Conservation (phyloP, 2,113 vertebrate genomes). For the Crotalus helleri region DNA sequence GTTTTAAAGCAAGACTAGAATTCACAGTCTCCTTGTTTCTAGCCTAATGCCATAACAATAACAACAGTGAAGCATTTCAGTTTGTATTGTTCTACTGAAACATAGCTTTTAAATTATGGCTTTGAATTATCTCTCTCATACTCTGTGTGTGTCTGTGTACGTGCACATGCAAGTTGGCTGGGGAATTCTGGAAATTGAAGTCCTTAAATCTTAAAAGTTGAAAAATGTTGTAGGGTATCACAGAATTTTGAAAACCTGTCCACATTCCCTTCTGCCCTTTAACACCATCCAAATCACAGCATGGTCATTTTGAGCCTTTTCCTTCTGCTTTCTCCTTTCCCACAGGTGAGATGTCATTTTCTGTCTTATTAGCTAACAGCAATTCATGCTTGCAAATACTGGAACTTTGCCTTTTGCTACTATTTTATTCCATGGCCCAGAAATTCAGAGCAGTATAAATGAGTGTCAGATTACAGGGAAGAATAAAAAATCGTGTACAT, state of each 20-base stretch:
- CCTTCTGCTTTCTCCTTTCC: not conserved
- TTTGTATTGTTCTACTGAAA: not conserved
- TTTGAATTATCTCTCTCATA: not conserved
- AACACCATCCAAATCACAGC: not conserved
- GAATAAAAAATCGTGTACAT: not conserved
- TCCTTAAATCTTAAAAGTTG: not conserved
- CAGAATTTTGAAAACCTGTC: not conserved
- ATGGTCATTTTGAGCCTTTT: not conserved
- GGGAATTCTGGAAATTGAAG: not conserved
- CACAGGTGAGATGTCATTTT: not conserved
- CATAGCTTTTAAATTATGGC: not conserved
- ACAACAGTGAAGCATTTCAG: not conserved
- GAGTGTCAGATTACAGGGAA: not conserved
- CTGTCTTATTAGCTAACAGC: not conserved
- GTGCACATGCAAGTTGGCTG: not conserved
- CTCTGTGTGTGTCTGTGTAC: not conserved
- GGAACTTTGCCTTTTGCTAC: not conserved
- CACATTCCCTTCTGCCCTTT: not conserved
- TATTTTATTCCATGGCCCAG: not conserved
- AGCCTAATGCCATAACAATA: not conserved
- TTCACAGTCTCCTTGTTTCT: not conserved
- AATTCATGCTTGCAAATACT: not conserved
- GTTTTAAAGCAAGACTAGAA: not conserved
- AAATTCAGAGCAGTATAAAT: not conserved
- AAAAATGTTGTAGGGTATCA: not conserved